Evolutionary conservation across 2,888 invertebrate genomes (phyloP), one percentile per base, ranked within the genome.

Genomic region (Saturnia pavonia): DNA sequence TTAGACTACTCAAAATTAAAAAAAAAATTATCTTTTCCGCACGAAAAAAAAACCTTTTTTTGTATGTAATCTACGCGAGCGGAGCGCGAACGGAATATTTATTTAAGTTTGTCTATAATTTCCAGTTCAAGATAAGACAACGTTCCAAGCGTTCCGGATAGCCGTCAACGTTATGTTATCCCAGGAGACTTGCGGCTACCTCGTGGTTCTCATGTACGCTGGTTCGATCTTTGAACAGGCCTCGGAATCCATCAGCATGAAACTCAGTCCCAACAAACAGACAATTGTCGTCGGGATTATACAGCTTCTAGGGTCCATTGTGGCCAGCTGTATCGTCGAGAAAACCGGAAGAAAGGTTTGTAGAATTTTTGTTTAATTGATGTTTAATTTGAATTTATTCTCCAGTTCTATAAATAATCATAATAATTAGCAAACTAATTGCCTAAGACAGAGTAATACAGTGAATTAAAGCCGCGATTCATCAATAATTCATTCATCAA

Each of bases 201-300:
- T 94, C 66, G 94, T 94, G 69, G 93, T 94, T n/a, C 88, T 94
- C 25, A 94, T 91, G 89, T 94, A 94, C 70, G 94, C 94, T 0
- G 89, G 94, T 0, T 91, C 92, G 43, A 94, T 94, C 82, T 94
- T 94, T 82, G 93, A 92, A 76, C 84, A 88, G 73, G 94, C 94
- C 0, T 88, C 93, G 0, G 88, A 90, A 73, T 90, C 93, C 40
- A 94, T 93, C 77, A 89, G 88, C 72, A 76, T 94, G 42, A 91
- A 88, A 69, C 84, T 94, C 57, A 91, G 91, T 72, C 91, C 94
- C 1, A 94, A 94, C 80, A 92, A 93, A 80, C 94, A 94, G 83
- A 93, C 94, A 0, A 93, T 94, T 0, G 89, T 92, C 0, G 93
- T 94, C 0, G 94, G 94, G 0, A 88, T 76, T 0, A 91, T 94